Evolutionary conservation across 2,888 invertebrate genomes (phyloP).

Genomic region (Machimus atricapillus): DNA sequence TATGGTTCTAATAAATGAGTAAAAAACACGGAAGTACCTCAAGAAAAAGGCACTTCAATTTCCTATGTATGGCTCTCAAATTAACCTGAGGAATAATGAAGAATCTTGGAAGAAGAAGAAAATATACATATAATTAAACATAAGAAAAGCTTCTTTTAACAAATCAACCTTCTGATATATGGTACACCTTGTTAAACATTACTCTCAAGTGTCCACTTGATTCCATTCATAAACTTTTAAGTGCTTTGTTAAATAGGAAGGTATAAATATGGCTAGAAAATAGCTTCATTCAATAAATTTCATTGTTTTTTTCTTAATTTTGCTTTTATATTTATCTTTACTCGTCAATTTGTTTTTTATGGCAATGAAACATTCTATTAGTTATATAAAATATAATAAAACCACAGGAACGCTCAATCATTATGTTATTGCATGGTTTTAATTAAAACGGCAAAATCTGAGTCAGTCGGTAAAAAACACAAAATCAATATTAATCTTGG

Average conservation of each 20-base stretch:
- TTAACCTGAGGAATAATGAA: not conserved
- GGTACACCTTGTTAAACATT: not conserved
- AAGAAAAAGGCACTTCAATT: not conserved
- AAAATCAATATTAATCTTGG: too few species aligned
- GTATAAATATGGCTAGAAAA: not conserved
- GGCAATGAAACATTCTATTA: too few species aligned
- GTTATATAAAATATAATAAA: not conserved
- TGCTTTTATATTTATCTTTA: too few species aligned
- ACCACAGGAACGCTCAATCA: not conserved
- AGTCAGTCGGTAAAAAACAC: too few species aligned
- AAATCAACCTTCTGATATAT: not conserved
- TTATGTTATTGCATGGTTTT: not conserved
- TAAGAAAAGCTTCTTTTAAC: not conserved
- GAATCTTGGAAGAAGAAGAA: not conserved
- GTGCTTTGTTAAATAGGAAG: not conserved
- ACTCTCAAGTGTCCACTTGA: not conserved
- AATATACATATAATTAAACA: not conserved
- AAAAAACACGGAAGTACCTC: not conserved
- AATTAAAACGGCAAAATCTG: too few species aligned
- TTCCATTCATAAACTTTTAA: not conserved
- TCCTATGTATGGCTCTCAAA: not conserved
- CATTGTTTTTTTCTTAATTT: not conserved
- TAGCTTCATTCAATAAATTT: not conserved
- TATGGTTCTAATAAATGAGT: not conserved
- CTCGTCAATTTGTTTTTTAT: too few species aligned